phyloP scores from a whole-genome alignment of 2,888 invertebrate genomes.

The Tinea semifulvella region DNA sequence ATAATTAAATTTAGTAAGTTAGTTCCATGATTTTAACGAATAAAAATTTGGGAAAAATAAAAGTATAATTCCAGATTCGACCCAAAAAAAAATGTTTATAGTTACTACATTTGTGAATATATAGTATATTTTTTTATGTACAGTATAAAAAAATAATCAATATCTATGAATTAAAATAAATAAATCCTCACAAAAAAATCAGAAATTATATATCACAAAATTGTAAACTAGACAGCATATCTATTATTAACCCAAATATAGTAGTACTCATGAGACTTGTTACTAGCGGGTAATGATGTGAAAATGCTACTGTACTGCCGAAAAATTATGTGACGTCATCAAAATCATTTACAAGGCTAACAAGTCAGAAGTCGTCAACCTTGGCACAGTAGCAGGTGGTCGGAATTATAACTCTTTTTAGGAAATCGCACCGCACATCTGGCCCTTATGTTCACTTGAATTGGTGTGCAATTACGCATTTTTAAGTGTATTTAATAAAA shows the following conservation, averaged over 20 bases:
- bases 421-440: not conserved
- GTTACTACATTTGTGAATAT: no score
- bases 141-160: no score
- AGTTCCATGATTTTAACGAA: no score
- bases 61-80: no score
- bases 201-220: no score
- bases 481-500: not conserved
- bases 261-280: not conserved
- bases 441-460: not conserved
- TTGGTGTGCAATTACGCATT: not conserved
- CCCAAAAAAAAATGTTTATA: no score
- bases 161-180: no score
- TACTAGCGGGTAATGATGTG: not conserved
- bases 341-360: constrained; percentile 27
- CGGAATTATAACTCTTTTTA: constrained; percentile 4
- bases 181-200: no score
- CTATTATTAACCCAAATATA: constrained; percentile 4
- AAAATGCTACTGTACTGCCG: constrained; percentile 5
- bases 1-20: no score
- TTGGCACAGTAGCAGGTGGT: constrained; percentile 23
- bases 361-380: constrained; percentile 32
- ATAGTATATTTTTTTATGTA: no score
- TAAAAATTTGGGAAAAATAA: no score
- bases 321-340: constrained; percentile 26
- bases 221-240: not conserved